Percentiles rank a stretch among this genome's conserved stretches.
phyloP scores from a whole-genome alignment of 2,113 vertebrate species.

The Nibea coibor region DNA sequence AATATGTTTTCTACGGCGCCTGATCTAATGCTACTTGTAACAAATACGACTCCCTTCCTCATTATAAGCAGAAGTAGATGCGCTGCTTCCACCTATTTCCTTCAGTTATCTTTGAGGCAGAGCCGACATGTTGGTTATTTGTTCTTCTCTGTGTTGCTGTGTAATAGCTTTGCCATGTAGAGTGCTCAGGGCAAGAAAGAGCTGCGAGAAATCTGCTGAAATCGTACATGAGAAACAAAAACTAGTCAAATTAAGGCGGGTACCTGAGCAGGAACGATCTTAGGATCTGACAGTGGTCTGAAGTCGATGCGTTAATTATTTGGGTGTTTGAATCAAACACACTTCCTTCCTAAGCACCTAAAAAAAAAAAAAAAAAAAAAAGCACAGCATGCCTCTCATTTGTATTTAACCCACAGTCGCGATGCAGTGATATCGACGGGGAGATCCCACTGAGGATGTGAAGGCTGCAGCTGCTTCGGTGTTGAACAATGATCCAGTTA shows the following conservation, averaged over 20 bases:
- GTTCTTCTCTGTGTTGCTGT: neutral
- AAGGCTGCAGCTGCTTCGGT: neutral
- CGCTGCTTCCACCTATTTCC: neutral
- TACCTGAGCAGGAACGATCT: neutral
- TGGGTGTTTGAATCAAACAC: conserved; percentile 18
- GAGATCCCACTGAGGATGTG: conserved; percentile 19
- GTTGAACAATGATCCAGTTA: conserved; percentile 41
- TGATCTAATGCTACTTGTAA: neutral
- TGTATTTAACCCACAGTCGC: conserved; percentile 21
- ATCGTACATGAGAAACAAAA: neutral
- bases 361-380: conserved; percentile 1
- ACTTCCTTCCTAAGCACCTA: neutral
- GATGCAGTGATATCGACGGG: conserved; percentile 32
- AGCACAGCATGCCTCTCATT: neutral
- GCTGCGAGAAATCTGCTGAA: conserved; percentile 1
- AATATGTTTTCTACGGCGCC: neutral
- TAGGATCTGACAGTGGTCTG: neutral
- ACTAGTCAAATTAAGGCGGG: neutral
- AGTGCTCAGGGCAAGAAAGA: neutral
- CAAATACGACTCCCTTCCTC: neutral
- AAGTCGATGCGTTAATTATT: conserved; percentile 37
- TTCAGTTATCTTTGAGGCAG: neutral
- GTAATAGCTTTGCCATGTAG: neutral
- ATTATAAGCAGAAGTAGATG: neutral
- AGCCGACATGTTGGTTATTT: neutral